A percentile compares a stretch with the other conserved stretches of the same genome.
These are phyloP conservation scores for Pantherophis alleghaniensis DNA, from an alignment of 2,797 vertebrate species.

Conservation along the genomic window DNA sequence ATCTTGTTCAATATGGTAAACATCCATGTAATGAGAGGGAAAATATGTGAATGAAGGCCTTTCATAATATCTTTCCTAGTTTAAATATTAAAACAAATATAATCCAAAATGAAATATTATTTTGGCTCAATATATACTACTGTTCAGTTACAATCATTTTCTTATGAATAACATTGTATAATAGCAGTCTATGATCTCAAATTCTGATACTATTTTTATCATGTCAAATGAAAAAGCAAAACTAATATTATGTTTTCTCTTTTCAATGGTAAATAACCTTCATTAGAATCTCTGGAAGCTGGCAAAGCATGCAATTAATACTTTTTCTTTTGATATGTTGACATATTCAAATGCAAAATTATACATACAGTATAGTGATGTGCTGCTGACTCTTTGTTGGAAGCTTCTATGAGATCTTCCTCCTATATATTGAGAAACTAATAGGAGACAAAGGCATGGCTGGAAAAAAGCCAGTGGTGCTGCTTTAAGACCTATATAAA, in stretches of 20 bases:
- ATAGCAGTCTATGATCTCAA: conserved; percentile 2
- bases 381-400: background rate
- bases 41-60: background rate
- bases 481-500: background rate
- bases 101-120: conserved; percentile 7
- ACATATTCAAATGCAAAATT: background rate
- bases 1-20: background rate
- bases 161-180: background rate
- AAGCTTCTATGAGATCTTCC: background rate
- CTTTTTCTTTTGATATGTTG: background rate
- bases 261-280: background rate
- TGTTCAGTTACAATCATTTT: conserved; percentile 22
- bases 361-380: background rate
- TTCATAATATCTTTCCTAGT: background rate
- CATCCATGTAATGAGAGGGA: background rate
- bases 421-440: background rate
- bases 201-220: conserved; percentile 2
- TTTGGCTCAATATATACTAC: background rate
- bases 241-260: background rate
- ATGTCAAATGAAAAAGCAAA: background rate
- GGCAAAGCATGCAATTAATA: conserved; percentile 17
- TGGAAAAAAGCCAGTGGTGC: background rate
- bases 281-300: background rate
- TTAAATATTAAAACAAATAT: background rate
- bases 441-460: background rate